phyloP scores from a whole-genome alignment of 2,113 vertebrate genomes.

The Genyomyrus donnyi region DNA sequence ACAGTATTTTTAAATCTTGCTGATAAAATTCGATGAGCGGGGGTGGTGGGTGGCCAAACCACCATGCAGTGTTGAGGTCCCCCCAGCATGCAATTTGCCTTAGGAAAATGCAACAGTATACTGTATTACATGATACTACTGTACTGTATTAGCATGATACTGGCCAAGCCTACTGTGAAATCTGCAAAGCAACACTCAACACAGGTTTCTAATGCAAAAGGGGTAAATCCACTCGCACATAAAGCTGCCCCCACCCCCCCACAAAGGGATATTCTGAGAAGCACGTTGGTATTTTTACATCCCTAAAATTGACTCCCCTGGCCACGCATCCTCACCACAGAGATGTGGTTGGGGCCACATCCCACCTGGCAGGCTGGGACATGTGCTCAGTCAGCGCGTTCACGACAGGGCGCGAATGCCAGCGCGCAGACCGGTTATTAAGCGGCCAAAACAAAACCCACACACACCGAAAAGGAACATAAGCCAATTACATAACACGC shows the following conservation, averaged over 20 bases:
- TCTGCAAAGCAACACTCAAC: not conserved
- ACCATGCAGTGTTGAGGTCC: not conserved
- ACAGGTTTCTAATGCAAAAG: not conserved
- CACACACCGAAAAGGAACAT: not conserved
- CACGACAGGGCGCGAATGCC: not conserved
- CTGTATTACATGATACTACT: not conserved
- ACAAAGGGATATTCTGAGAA: not conserved
- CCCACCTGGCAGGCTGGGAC: not conserved
- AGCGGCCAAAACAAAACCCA: not conserved
- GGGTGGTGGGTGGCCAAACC: not conserved
- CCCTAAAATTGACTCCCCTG: not conserved
- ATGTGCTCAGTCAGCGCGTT: not conserved
- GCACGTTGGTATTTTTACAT: not conserved
- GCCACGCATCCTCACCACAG: not conserved
- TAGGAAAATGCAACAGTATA: not conserved
- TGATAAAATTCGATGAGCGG: not conserved
- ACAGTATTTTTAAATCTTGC: not conserved
- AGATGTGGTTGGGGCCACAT: not conserved
- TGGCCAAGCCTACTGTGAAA: too few relatives aligned
- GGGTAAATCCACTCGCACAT: not conserved
- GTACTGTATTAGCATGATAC: not conserved
- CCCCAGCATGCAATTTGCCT: not conserved
- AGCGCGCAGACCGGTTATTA: not conserved
- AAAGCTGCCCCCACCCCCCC: not conserved
- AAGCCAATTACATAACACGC: not conserved